phyloP scores from a whole-genome alignment of 2,888 invertebrate species.

The Branchellion lobata region DNA sequence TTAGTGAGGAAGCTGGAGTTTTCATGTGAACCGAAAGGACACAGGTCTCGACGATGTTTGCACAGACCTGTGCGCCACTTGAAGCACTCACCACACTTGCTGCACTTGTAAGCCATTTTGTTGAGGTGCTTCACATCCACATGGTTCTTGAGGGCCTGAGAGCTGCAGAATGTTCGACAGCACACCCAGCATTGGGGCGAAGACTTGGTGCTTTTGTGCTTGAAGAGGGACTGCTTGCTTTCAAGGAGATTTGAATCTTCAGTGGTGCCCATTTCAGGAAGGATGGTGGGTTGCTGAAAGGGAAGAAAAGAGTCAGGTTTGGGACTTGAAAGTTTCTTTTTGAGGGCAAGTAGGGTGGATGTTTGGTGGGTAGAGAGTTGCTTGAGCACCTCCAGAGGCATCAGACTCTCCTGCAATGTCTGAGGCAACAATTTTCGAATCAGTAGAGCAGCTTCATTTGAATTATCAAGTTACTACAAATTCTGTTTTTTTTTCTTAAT shows the following conservation, averaged over 20 bases:
- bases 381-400: constrained; percentile 5
- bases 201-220: background rate
- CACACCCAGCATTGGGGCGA: constrained; percentile 7
- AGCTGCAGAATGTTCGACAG: background rate
- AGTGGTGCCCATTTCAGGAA: background rate
- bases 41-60: constrained; percentile 31
- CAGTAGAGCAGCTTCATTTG: background rate
- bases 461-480: no score
- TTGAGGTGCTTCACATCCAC: constrained; percentile 44
- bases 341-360: background rate
- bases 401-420: background rate
- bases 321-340: constrained; percentile 8
- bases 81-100: constrained; percentile 45
- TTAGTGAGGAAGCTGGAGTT: no score
- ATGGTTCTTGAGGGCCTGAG: constrained; percentile 15
- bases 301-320: background rate
- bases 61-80: constrained; percentile 45
- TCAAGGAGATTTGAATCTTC: background rate
- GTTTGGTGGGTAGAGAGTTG: constrained; percentile 8
- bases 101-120: constrained; percentile 42
- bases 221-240: background rate
- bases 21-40: background rate
- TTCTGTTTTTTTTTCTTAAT: no score
- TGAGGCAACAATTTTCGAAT: background rate
- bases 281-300: background rate